Base-by-base conservation (phyloP, 1,140 invertebrate genomes). In the Chymomyza costata region DNA sequence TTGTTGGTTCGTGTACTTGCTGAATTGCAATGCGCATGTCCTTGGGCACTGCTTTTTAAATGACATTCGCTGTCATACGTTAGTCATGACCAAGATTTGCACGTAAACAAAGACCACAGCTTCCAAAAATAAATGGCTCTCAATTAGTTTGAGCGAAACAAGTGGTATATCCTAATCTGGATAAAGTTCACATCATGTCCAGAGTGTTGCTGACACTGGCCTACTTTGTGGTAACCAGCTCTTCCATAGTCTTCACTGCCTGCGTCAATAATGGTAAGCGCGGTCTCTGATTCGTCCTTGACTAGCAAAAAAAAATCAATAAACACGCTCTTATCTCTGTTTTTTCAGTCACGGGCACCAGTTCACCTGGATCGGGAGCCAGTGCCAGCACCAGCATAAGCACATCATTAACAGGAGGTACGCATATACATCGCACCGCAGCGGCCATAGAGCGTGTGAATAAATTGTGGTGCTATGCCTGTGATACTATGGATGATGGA, bases 401-500 rank as follows among this genome's bases (percentile, higher is more conserved):
- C 28, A 76, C 71, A 1, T 76, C 70, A 2, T 19, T 78, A 45
- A 80, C 71, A 30, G 86, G 43, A 14, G 56, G 58, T n/a, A 73
- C 66, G 1, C 70, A 76, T 14, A 84, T 89, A 14, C 93, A 94
- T 83, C 89, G 90, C 41, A 95, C 93, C 0, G 90, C 91, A 32
- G 92, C 91, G 11, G 93, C 93, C 10, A 89, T 89, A 7, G 88
- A 92, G 81, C 66, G 90, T 61, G 89, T 89, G 43, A 93, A 93
- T 82, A 91, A 93, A 65, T 85, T 95, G 18, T 93, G 90, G 87
- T 95, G 94, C 86, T 94, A 93, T 84, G 89, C 89, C 39, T 95
- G 94, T 78, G 90, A 93, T 51, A 92, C 92, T 0, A 92, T 94
- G 86, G 89, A 90, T 1, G 88, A 91, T 17, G 91, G 90, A 11